Conservation (phyloP, 2,113 vertebrate genomes). For the Lycocorax pyrrhopterus region DNA sequence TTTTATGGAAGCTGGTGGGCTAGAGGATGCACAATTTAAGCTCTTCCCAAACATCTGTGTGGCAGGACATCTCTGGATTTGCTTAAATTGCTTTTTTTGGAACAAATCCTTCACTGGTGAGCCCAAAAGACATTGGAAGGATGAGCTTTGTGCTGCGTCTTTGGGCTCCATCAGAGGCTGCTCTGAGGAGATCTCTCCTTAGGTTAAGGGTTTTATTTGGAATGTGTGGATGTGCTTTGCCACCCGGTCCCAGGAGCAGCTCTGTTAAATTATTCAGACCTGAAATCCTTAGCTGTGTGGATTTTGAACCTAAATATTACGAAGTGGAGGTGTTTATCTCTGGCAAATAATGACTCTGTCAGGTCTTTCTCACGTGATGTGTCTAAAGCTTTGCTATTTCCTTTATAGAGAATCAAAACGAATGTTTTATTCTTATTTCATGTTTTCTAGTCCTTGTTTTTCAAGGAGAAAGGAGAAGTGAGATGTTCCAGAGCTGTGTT, state of each 20-base stretch:
- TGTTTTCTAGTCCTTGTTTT: background rate
- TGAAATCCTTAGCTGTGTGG: background rate
- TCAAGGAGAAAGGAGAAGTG: background rate
- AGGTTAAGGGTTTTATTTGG: background rate
- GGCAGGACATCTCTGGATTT: slow-evolving; percentile 65
- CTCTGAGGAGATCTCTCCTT: background rate
- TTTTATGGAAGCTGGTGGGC: slow-evolving; percentile 63
- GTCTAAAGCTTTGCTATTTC: background rate
- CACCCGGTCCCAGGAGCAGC: background rate
- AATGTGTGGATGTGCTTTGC: background rate
- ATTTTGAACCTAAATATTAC: background rate
- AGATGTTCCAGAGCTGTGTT: slow-evolving; percentile 1
- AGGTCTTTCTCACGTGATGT: background rate
- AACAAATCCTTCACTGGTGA: slow-evolving; percentile 73
- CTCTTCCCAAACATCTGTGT: slow-evolving; percentile 68
- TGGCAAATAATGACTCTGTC: background rate
- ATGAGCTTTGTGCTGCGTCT: slow-evolving; percentile 49
- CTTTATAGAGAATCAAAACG: background rate
- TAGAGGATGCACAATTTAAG: slow-evolving; percentile 55
- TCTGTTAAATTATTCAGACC: background rate
- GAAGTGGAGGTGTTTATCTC: background rate
- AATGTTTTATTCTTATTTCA: background rate
- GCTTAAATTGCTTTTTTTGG: slow-evolving; percentile 75
- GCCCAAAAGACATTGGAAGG: slow-evolving; percentile 57
- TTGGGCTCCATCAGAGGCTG: background rate